Evolutionary conservation across 2,888 invertebrate genomes (phyloP), one percentile per base, ranked within the genome.

Genomic region (Lathronympha strigana): DNA sequence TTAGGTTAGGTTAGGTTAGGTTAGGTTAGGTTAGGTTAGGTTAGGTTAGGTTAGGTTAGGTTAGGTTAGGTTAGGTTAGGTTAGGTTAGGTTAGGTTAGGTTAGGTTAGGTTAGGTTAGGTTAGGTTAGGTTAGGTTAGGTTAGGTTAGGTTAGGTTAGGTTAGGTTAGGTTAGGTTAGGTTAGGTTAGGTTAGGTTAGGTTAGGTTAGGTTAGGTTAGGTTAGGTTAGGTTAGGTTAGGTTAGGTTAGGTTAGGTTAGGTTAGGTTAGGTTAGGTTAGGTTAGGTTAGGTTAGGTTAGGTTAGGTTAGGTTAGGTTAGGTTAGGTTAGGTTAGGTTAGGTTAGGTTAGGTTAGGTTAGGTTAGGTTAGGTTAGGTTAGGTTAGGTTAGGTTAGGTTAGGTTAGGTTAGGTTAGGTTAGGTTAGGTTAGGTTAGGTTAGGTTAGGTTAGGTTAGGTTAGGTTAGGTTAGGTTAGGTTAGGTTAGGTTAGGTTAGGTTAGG

Each of bases 111-210:
- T 36, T 57, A 40, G 43, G 57, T 36, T 57, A 40, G 43, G 57
- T 36, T 57, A 40, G 43, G 57, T 36, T 57, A 40, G 43, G 57
- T 36, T 57, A 40, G 43, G 43, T 43, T 57, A 57, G 57, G 57
- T 57, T 57, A 57, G 57, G 57, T 57, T 57, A 57, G 57, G 57
- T 60, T 60, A 60, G 60, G 60, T 60, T 60, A 60, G 60, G 60
- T 60, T 60, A 60, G 60, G 60, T 60, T 60, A 60, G 60, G 60
- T 60, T 60, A 60, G 60, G 60, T 60, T 60, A 60, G 60, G 60
- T 60, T 60, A 60, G 60, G 60, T 60, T 60, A 60, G 60, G 60
- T 60, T 60, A 60, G 60, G 60, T 60, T 60, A 60, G 60, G 60
- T 60, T 60, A 60, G 60, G 60, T 60, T 60, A 60, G 60, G 60